phyloP scores from a whole-genome alignment of 2,113 vertebrate species.

The Ploceus nigricollis region DNA sequence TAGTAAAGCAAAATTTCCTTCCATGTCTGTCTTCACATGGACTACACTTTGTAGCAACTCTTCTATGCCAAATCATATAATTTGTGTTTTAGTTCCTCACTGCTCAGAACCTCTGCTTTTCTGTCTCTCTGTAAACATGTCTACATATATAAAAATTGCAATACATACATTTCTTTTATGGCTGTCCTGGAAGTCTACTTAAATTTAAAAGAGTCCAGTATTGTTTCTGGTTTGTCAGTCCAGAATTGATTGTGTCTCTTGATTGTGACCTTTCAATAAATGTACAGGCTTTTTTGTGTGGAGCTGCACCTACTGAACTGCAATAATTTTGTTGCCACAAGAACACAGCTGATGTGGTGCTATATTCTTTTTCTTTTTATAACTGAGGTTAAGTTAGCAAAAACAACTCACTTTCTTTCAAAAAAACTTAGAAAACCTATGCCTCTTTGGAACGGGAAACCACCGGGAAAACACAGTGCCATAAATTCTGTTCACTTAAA shows the following conservation, averaged over 20 bases:
- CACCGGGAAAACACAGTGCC: neutral
- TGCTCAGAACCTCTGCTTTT: neutral
- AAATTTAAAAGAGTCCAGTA: neutral
- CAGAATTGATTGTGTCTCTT: neutral
- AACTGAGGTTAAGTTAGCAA: neutral
- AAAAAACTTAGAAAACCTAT: neutral
- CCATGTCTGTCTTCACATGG: neutral
- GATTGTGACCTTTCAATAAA: neutral
- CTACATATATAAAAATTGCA: neutral
- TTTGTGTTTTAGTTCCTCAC: neutral
- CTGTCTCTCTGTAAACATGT: neutral
- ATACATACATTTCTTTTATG: neutral
- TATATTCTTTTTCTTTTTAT: neutral
- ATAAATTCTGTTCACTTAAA: neutral
- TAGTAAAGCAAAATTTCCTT: neutral
- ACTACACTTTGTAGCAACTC: neutral
- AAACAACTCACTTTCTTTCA: neutral
- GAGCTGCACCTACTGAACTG: neutral
- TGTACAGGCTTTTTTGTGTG: neutral
- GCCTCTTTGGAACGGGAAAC: neutral
- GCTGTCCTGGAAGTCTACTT: neutral
- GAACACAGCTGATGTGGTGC: neutral
- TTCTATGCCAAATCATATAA: neutral
- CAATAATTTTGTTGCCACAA: neutral
- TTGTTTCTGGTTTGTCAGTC: neutral